Conservation (phyloP, 2,113 vertebrate species). For the Barnardius zonarius region DNA sequence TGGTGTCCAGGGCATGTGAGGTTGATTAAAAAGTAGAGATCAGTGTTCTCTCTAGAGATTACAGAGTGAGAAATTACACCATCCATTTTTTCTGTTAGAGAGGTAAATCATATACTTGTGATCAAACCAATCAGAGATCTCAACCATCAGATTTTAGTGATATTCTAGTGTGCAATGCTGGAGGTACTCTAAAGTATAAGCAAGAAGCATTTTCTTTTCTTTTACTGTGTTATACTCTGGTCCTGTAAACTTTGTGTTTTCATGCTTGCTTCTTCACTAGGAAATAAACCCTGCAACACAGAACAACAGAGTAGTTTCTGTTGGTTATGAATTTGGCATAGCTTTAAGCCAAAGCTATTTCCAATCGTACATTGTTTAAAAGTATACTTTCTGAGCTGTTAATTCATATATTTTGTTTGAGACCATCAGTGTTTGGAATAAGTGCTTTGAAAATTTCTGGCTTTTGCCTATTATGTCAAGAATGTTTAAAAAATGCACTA, state of each 20-base stretch:
- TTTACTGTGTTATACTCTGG: neutral
- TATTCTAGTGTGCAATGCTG: neutral
- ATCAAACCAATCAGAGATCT: neutral
- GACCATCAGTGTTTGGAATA: neutral
- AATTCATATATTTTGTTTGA: neutral
- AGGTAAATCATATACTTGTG: neutral
- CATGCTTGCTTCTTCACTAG: neutral
- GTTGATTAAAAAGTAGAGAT: neutral
- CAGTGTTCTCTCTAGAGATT: neutral
- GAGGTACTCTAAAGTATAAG: neutral
- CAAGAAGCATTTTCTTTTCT: neutral
- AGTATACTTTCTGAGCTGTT: neutral
- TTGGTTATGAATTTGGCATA: neutral
- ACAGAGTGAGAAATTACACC: neutral
- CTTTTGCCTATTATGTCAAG: neutral
- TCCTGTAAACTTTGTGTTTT: neutral
- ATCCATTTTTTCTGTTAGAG: neutral
- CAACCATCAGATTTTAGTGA: neutral
- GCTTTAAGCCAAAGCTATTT: conserved; percentile 15
- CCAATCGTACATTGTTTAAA: neutral
- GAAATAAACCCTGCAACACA: neutral
- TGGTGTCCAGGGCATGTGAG: neutral
- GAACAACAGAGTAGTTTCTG: neutral
- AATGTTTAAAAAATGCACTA: neutral
- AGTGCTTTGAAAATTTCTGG: neutral